phyloP scores from a whole-genome alignment of 2,113 vertebrate species.

The Carassius auratus region DNA sequence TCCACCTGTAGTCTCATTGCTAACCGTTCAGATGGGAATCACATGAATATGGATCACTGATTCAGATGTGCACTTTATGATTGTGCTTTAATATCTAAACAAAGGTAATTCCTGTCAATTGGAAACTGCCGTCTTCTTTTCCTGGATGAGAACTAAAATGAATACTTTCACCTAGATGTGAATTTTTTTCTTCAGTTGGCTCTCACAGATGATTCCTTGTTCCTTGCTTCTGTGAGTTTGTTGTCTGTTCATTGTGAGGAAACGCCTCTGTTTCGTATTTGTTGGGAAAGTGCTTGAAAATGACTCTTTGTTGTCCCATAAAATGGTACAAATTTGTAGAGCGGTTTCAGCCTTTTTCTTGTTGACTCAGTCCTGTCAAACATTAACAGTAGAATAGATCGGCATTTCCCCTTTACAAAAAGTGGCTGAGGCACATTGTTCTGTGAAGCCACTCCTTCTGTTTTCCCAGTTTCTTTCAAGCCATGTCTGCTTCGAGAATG shows the following conservation, averaged over 20 bases:
- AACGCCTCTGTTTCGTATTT: not conserved
- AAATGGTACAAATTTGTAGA: slow-evolving; percentile 20
- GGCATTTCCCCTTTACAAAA: slow-evolving; percentile 30
- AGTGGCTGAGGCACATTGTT: slow-evolving; percentile 40
- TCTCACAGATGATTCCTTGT: slow-evolving; percentile 6
- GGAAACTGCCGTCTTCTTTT: not conserved
- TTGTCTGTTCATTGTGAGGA: not conserved
- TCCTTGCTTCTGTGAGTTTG: not conserved
- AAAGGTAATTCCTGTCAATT: not conserved
- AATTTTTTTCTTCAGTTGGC: not conserved
- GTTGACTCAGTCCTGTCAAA: slow-evolving; percentile 57
- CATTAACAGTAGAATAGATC: slow-evolving; percentile 62
- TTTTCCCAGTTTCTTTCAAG: not conserved
- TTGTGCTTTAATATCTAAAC: not conserved
- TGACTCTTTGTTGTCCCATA: slow-evolving; percentile 3
- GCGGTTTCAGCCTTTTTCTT: slow-evolving; percentile 37
- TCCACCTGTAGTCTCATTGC: not conserved
- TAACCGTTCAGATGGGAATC: not conserved
- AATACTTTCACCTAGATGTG: not conserved
- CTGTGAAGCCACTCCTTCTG: not conserved
- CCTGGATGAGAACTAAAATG: not conserved
- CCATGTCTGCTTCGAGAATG: not conserved
- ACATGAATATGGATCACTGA: not conserved
- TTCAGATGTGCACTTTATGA: not conserved
- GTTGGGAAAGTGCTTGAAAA: slow-evolving; percentile 1